phyloP scores from a whole-genome alignment of 2,113 vertebrate species.

The Typhlomys cinereus region DNA sequence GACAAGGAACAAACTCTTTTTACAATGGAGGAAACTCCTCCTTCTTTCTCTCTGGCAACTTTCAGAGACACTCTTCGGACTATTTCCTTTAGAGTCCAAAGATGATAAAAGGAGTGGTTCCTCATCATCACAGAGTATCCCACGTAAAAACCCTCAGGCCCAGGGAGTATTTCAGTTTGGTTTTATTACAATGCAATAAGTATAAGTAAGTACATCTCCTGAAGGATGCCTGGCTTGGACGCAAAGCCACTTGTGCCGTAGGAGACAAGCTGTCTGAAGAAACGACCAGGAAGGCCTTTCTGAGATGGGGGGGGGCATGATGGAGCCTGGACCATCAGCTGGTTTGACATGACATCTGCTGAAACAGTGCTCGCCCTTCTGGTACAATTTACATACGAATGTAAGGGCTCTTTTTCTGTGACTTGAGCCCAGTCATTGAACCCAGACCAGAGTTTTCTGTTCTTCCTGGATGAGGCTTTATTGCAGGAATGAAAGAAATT shows the following conservation, averaged over 20 bases:
- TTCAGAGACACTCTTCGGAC: not conserved
- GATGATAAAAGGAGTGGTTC: slow-evolving; percentile 22
- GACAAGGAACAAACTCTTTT: slow-evolving; percentile 56
- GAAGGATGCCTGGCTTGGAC: not conserved
- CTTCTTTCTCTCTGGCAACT: slow-evolving; percentile 33
- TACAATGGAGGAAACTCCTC: slow-evolving; percentile 55
- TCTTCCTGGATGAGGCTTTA: slow-evolving; percentile 12
- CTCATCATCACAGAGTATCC: slow-evolving; percentile 32
- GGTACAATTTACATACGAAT: slow-evolving; percentile 10
- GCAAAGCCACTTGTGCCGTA: not conserved
- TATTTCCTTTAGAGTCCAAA: slow-evolving; percentile 20
- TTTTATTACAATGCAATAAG: slow-evolving; percentile 51
- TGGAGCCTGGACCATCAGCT: not conserved
- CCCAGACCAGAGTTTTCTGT: not conserved
- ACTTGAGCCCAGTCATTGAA: not conserved
- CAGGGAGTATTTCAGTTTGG: slow-evolving; percentile 27
- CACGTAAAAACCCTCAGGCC: not conserved
- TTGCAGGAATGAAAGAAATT: not conserved
- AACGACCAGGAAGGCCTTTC: not conserved
- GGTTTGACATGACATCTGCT: slow-evolving; percentile 38
- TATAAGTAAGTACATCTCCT: slow-evolving; percentile 3
- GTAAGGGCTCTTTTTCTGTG: not conserved
- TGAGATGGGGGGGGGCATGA: not conserved
- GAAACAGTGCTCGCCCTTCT: not conserved
- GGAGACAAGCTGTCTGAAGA: not conserved